phyloP scores from a whole-genome alignment of 2,888 invertebrate genomes.

The Andrena hattorfiana region DNA sequence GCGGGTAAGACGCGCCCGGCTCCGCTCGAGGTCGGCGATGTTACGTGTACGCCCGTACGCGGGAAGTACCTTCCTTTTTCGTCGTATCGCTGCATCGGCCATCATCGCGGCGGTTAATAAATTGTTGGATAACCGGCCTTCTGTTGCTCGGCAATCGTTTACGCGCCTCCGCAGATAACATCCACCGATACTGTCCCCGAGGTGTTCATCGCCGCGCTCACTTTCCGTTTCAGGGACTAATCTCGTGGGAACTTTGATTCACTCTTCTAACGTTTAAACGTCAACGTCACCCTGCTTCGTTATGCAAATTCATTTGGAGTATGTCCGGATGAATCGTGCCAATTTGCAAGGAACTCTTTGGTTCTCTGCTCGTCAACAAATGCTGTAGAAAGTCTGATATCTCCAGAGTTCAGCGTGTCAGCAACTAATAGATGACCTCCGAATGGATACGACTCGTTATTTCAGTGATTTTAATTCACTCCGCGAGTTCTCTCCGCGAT shows the following conservation, averaged over 20 bases:
- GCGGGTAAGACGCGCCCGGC: conserved; percentile 46
- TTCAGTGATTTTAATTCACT: not conserved
- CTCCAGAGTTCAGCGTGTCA: not conserved
- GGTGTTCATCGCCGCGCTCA: not conserved
- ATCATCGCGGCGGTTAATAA: not conserved
- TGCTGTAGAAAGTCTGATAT: not conserved
- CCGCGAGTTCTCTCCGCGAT: not conserved
- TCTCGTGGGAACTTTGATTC: too few species aligned
- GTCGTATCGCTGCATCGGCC: not conserved
- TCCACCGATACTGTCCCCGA: not conserved
- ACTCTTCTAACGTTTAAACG: too few species aligned
- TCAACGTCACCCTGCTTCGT: too few species aligned
- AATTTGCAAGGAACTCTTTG: not conserved
- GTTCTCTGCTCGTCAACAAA: not conserved
- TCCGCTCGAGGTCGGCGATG: conserved; percentile 21
- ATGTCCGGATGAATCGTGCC: too few species aligned
- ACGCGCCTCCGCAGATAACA: not conserved
- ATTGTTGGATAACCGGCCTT: not conserved
- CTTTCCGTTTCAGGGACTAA: too few species aligned
- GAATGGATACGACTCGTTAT: not conserved
- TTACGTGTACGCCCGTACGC: conserved; percentile 23
- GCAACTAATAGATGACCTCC: not conserved
- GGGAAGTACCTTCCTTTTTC: conserved; percentile 18
- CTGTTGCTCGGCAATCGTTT: not conserved
- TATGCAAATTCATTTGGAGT: too few species aligned